Evolutionary conservation across 1,140 invertebrate genomes (phyloP), one percentile per base, ranked within the genome.

Genomic region (Apis dorsata): DNA sequence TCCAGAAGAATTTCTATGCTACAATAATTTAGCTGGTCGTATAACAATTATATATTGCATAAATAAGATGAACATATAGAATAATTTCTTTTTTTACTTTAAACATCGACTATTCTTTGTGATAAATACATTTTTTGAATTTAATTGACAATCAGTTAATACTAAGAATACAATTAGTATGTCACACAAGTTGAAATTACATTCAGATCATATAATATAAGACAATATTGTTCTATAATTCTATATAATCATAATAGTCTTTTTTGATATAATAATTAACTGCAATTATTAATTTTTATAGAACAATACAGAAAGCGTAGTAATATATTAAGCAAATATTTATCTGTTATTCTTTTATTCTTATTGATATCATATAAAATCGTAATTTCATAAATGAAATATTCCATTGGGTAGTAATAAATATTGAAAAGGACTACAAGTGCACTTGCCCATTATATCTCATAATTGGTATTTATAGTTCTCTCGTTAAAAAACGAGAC

Each of bases 61-160:
- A 65, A 72, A 17, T 65, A 63, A 53, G 72, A 81, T 53, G 10
- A 68, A 53, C 24, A 59, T 55, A 55, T 19, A 28, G 8, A 10
- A 60, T 28, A 12, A 17, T 1, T 68, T 51, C 44, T 4, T 69
- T 55, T 44, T 63, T 53, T 71, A 66, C 28, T 44, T 60, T 51
- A 15, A 53, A 81, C 81, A 83, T 79, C 65, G 11, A 86, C 51
- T 86, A 70, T 60, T 34, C 49, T 86, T 13, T 49, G 24, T 53
- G 74, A 19, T 71, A 82, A 73, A 68, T 65, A 72, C 24, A 5
- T 49, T 72, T 51, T 44, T 77, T 21, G 60, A 51, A 15, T 74
- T 83, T 87, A 87, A 86, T 87, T 79, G 84, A 86, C 85, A 53
- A 65, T 75, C 49, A n/a, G 59, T 62, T 65, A 80, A 84, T 68